phyloP scores from a whole-genome alignment of 1,140 invertebrate species.

The Vanessa tameamea region DNA sequence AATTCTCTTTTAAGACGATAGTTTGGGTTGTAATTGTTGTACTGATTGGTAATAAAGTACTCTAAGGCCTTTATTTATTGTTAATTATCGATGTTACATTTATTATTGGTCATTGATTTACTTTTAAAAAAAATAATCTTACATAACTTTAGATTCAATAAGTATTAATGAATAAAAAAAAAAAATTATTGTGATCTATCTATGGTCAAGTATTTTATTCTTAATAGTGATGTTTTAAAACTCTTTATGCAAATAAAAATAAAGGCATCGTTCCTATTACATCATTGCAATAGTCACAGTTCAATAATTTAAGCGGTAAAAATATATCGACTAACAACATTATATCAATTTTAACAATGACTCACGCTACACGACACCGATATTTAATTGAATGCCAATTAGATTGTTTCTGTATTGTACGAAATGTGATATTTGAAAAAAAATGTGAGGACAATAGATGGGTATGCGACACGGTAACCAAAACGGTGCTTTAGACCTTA shows the following conservation, averaged over 20 bases:
- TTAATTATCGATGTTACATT: too few relatives aligned
- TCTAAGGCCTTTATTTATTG: too few relatives aligned
- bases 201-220: too few relatives aligned
- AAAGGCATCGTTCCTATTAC: not conserved
- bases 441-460: not conserved
- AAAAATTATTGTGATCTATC: too few relatives aligned
- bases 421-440: slow-evolving; percentile 1
- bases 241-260: not conserved
- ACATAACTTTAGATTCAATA: too few relatives aligned
- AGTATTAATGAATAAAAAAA: too few relatives aligned
- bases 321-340: not conserved
- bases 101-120: too few relatives aligned
- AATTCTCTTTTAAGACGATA: too few relatives aligned
- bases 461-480: slow-evolving; percentile 32
- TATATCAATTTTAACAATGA: not conserved
- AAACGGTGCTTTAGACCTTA: slow-evolving; percentile 58
- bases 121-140: too few relatives aligned
- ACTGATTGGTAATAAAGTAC: too few relatives aligned
- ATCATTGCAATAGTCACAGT: not conserved
- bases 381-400: not conserved
- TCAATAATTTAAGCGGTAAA: not conserved
- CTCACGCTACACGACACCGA: not conserved
- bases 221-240: too few relatives aligned
- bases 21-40: too few relatives aligned
- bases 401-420: not conserved